Conservation (phyloP, 2,113 vertebrate species). For the Prunella himalayana region DNA sequence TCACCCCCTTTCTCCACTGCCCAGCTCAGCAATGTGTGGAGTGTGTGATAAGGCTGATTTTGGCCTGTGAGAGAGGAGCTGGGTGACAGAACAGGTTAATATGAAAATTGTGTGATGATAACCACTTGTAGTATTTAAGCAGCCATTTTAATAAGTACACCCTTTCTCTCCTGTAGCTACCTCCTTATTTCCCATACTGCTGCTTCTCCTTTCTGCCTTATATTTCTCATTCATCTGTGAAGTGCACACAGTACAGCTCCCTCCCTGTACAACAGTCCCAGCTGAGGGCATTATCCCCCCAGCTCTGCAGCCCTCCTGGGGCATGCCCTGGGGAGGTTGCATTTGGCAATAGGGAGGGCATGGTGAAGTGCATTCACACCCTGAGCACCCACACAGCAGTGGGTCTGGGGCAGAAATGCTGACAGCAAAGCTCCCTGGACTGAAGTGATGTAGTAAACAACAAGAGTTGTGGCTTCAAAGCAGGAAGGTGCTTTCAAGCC, state of each 20-base stretch:
- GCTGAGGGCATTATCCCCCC: background rate
- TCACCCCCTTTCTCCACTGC: rapidly evolving
- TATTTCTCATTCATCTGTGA: background rate
- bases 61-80: background rate
- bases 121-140: background rate
- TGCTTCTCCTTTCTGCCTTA: background rate
- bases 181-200: background rate
- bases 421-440: background rate
- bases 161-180: rapidly evolving
- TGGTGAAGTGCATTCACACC: rapidly evolving
- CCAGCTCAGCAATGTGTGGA: rapidly evolving
- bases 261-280: background rate
- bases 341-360: rapidly evolving
- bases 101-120: background rate
- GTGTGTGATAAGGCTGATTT: background rate
- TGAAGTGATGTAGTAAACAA: background rate
- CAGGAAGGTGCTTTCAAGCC: background rate
- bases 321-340: rapidly evolving
- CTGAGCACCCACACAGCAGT: rapidly evolving
- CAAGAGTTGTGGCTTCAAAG: background rate
- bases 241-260: background rate
- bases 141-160: background rate
- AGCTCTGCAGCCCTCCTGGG: rapidly evolving
- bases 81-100: background rate
- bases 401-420: background rate